A percentile compares a stretch with the other conserved stretches of the same genome.
Evolutionary conservation across 1,140 invertebrate species (phyloP).

Genomic region (Drosophila truncata): DNA sequence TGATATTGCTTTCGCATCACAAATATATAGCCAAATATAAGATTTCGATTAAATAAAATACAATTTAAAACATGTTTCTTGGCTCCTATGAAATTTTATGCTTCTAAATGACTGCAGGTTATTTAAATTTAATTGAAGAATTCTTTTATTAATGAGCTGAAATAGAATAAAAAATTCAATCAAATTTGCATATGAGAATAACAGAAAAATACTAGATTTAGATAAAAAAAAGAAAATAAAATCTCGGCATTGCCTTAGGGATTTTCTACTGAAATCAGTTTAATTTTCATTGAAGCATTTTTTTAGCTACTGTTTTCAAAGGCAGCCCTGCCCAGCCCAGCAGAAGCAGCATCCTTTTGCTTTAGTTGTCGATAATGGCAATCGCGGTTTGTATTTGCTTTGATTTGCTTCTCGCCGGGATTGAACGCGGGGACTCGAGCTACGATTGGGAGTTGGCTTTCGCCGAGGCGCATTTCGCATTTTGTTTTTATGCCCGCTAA

Average conservation of each 20-base stretch:
- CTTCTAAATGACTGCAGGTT: background rate
- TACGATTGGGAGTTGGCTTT: conserved; percentile 10
- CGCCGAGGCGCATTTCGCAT: conserved; percentile 38
- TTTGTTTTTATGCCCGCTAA: conserved; percentile 62
- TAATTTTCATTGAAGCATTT: conserved; percentile 38
- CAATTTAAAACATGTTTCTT: too few relatives aligned
- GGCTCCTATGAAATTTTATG: background rate
- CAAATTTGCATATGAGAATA: background rate
- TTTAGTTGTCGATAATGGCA: conserved; percentile 68
- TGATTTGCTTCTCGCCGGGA: conserved; percentile 64
- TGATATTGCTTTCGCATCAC: too few relatives aligned
- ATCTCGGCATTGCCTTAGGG: background rate
- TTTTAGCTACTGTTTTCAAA: conserved; percentile 31
- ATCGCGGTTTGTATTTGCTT: conserved; percentile 79
- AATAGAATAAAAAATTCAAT: too few relatives aligned
- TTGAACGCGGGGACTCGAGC: conserved; percentile 10
- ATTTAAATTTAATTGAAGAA: background rate
- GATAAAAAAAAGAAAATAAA: too few relatives aligned
- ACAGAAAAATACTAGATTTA: background rate
- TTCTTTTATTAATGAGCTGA: too few relatives aligned
- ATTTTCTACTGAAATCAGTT: conserved; percentile 21
- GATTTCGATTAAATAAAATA: too few relatives aligned
- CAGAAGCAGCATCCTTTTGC: conserved; percentile 8
- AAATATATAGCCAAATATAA: too few relatives aligned
- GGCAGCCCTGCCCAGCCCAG: conserved; percentile 16